A percentile compares a stretch with the other conserved stretches of the same genome.
These are phyloP conservation scores for Microplitis deprimator DNA, from an alignment of 2,888 invertebrate species.

Conservation along the genomic window DNA sequence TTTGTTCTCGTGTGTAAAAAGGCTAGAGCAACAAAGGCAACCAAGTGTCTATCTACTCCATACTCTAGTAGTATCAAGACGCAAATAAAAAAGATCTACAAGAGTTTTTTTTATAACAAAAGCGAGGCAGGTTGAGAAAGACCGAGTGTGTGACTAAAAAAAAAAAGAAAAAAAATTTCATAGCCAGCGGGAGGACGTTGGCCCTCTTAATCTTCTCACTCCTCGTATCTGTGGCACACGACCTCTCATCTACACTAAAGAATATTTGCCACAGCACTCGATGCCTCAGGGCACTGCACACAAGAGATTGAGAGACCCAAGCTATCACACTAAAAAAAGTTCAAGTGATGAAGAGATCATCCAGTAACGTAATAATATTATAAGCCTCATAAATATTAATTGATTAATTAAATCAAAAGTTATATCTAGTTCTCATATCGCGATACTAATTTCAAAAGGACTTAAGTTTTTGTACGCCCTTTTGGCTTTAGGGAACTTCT, in stretches of 20 bases:
- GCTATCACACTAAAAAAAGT: constrained; percentile 3
- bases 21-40: constrained; percentile 9
- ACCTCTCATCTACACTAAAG: constrained; percentile 31
- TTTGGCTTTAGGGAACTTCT: too few species aligned
- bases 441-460: not conserved
- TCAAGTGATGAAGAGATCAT: not conserved
- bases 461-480: too few species aligned
- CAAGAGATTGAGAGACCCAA: not conserved
- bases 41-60: constrained; percentile 11
- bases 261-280: constrained; percentile 19
- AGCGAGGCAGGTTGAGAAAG: not conserved
- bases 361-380: constrained; percentile 22
- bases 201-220: constrained; percentile 39
- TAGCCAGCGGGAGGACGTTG: constrained; percentile 39
- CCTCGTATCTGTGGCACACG: constrained; percentile 20
- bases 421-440: not conserved
- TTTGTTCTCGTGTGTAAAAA: not conserved
- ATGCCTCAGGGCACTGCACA: constrained; percentile 14
- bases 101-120: constrained; percentile 33
- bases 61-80: constrained; percentile 8
- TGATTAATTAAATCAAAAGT: not conserved
- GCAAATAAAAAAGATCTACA: constrained; percentile 27
- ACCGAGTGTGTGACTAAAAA: not conserved
- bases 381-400: not conserved
- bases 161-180: constrained; percentile 12